These are phyloP conservation scores for Microcebus ravelobensis DNA, from an alignment of 2,113 vertebrate genomes.

Conservation along the genomic window DNA sequence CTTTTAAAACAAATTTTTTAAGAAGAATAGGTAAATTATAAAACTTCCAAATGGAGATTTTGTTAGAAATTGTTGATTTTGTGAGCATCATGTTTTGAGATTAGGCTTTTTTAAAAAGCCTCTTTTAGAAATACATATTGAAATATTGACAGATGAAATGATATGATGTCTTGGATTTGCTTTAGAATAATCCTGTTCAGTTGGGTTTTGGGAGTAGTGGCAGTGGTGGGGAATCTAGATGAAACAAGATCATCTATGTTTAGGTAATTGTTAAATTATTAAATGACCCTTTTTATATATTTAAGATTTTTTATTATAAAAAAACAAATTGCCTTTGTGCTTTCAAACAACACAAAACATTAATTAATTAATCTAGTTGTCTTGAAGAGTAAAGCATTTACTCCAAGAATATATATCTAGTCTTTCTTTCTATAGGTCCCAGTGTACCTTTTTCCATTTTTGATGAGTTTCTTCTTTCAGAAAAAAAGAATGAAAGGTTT, in stretches of 20 bases:
- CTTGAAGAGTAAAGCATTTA: constrained; percentile 36
- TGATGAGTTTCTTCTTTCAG: constrained; percentile 83
- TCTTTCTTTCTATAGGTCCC: constrained; percentile 45
- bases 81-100: not conserved
- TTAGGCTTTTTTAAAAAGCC: not conserved
- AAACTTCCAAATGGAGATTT: not conserved
- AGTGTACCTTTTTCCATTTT: constrained; percentile 82
- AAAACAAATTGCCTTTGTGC: not conserved
- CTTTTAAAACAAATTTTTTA: not conserved
- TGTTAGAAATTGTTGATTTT: constrained; percentile 12
- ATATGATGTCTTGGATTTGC: not conserved
- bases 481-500: constrained; percentile 82
- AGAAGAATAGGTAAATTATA: constrained; percentile 39
- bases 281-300: constrained; percentile 29
- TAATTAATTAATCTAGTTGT: not conserved
- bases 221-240: not conserved
- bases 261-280: constrained; percentile 15
- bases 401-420: constrained; percentile 8
- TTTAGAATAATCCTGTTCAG: not conserved
- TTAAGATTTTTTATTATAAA: constrained; percentile 1
- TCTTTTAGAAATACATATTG: not conserved
- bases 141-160: not conserved
- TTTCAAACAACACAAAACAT: constrained; percentile 25
- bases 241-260: not conserved
- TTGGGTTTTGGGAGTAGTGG: not conserved